Evolutionary conservation across 2,888 invertebrate genomes (phyloP).

Genomic region (Luffia ferchaultella): DNA sequence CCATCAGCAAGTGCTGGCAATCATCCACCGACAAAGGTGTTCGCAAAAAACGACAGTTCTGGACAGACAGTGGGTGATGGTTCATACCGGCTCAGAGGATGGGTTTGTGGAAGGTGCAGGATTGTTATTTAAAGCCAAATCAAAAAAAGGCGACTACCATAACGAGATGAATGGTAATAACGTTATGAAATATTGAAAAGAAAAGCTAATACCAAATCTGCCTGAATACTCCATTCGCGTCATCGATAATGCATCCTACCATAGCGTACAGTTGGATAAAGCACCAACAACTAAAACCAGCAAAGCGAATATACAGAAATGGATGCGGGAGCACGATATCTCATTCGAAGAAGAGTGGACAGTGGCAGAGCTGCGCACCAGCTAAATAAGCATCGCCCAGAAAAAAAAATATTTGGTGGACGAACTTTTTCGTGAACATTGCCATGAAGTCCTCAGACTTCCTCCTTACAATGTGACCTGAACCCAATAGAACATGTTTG

Average conservation of each 20-base stretch:
- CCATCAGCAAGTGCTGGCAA: conserved; percentile 15
- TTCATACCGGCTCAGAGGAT: conserved; percentile 10
- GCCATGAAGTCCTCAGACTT: conserved; percentile 23
- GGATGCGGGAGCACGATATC: conserved; percentile 18
- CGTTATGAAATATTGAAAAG: conserved; percentile 12
- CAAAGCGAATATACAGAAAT: conserved; percentile 15
- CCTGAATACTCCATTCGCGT: conserved; percentile 9
- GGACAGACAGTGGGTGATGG: conserved; percentile 9
- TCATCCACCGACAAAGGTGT: conserved; percentile 9
- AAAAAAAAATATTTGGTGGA: conserved; percentile 21
- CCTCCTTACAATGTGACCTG: conserved; percentile 27
- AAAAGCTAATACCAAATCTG: conserved; percentile 11
- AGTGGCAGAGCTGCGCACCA: conserved; percentile 17
- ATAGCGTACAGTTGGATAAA: conserved; percentile 2
- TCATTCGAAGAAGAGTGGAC: conserved; percentile 16
- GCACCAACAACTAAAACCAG: conserved; percentile 14
- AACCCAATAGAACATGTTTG: conserved; percentile 24
- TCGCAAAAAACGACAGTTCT: conserved; percentile 13
- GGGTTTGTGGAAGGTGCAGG: conserved; percentile 13
- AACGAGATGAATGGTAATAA: conserved; percentile 11
- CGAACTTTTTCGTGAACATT: conserved; percentile 20
- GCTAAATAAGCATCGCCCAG: conserved; percentile 14
- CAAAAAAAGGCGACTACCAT: conserved; percentile 12
- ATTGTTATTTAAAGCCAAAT: conserved; percentile 3
- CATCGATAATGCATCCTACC: conserved; percentile 10